Conservation (phyloP, 2,113 vertebrate species). For the Rana temporaria region DNA sequence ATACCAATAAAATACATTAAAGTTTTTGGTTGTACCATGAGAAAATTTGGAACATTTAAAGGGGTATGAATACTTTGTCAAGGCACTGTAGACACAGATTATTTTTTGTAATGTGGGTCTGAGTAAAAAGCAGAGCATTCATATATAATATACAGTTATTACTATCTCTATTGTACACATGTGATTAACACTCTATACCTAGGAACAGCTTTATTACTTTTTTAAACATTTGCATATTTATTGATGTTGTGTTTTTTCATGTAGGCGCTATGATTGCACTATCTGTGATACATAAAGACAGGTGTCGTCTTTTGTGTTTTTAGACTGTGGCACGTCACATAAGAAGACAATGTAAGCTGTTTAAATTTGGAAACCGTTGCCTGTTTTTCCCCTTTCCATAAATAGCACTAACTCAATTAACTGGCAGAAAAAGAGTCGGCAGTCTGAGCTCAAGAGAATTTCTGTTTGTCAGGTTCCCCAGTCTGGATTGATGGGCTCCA, state of each 20-base stretch:
- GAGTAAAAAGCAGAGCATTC: no score
- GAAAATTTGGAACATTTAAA: no score
- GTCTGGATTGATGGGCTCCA: constrained; percentile 48
- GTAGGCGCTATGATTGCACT: background rate
- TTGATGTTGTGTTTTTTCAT: background rate
- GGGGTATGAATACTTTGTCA: no score
- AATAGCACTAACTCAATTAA: constrained; percentile 36
- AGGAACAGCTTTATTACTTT: no score
- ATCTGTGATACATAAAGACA: constrained; percentile 19
- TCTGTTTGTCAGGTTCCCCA: constrained; percentile 49
- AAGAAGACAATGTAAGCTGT: constrained; percentile 18
- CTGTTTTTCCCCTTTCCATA: constrained; percentile 8
- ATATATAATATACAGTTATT: no score
- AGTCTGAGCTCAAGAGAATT: constrained; percentile 22
- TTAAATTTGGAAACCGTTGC: constrained; percentile 30
- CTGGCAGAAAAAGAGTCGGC: constrained; percentile 29
- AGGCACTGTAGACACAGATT: no score
- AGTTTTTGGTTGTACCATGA: no score
- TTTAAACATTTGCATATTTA: no score
- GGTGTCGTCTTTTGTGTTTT: background rate
- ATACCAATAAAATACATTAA: no score
- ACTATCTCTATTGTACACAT: no score
- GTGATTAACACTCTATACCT: no score
- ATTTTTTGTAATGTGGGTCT: no score
- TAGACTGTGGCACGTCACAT: background rate